These are phyloP conservation scores for Dolichoris vasculosae DNA, from an alignment of 1,140 invertebrate genomes.

Conservation along the genomic window DNA sequence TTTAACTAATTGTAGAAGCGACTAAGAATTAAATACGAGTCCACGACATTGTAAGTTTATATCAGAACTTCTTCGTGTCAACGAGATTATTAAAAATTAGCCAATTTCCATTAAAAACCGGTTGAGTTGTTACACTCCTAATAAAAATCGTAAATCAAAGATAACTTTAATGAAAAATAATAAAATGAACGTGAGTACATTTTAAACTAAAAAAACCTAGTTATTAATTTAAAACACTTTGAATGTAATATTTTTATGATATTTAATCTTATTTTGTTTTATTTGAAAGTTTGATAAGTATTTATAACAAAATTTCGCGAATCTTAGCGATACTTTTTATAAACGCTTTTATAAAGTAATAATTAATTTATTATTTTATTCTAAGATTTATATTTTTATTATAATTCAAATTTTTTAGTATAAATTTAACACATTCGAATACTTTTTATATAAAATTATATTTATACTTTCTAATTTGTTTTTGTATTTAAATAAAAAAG, in stretches of 20 bases:
- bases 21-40: conserved; percentile 37
- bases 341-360: no score
- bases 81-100: neutral
- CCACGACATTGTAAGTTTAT: conserved; percentile 39
- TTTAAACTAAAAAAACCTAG: no score
- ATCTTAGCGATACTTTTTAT: no score
- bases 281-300: no score
- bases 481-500: no score
- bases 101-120: conserved; percentile 18
- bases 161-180: neutral
- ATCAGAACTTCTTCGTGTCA: conserved; percentile 2
- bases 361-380: no score
- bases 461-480: neutral
- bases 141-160: neutral
- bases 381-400: no score
- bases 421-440: neutral
- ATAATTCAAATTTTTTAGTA: no score
- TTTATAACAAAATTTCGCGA: no score
- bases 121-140: neutral
- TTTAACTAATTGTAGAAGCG: conserved; percentile 8
- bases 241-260: conserved; percentile 13
- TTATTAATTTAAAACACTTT: no score
- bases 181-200: neutral
- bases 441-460: neutral
- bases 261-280: no score